Evolutionary conservation across 2,888 invertebrate species (phyloP), one percentile per base, ranked within the genome.

Genomic region (Thalpophila matura): DNA sequence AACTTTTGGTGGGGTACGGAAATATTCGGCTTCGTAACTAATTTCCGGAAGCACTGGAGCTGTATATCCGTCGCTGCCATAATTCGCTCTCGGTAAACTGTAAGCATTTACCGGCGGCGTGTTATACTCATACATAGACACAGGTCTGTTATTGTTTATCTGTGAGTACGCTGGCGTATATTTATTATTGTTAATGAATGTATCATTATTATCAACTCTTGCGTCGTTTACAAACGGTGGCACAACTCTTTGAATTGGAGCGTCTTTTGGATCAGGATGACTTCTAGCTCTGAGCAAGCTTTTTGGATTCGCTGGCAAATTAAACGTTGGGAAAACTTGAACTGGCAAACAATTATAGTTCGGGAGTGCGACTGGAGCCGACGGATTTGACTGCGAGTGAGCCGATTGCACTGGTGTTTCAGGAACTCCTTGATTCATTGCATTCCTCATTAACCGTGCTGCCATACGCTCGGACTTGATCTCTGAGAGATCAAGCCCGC

Each of bases 391-490:
- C 12, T 95, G 93, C 12, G 95, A 91, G 59, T 94, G 92, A 42
- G 95, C 81, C 31, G 94, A 90, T 46, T 95, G 94, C 75, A 94
- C 95, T 3, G 96, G 96, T 40, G 91, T 89, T 63, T 96, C 96
- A 31, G 96, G 96, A 38, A 97, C 97, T 12, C 98, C 98, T 85
- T 97, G 97, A 73, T 91, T 92, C 95, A 95, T 95, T 9, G 95
- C 95, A 80, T 95, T 95, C 68, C 91, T 88, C 94, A 95, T 94
- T 55, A 96, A 85, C 45, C 98, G 95, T 83, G 97, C 96, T 20
- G 97, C 98, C 98, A 99, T 98, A 70, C 98, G 96, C 69, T 98
- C 98, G 49, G 98, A 98, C 82, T 97, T 96, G 74, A 99, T 98
- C 94, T 99, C 98, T 12, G 98, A 98, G 43, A 99, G 96, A 91